Conservation (phyloP, 1,140 invertebrate species). For the Camponotus vicinus region DNA sequence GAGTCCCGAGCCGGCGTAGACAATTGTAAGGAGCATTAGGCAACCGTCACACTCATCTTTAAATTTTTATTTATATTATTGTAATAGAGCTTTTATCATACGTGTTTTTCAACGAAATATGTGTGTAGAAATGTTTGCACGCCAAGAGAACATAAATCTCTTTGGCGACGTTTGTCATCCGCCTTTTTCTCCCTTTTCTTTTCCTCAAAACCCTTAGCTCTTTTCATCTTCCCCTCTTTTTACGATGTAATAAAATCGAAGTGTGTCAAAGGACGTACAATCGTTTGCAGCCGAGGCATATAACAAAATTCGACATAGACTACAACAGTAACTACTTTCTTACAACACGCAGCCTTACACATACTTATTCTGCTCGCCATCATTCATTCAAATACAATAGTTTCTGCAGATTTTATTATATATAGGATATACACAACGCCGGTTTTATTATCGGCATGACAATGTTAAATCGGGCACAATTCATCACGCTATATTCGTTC, state of each 20-base stretch:
- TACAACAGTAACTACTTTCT: slow-evolving; percentile 73
- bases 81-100: slow-evolving; percentile 68
- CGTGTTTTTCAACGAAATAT: slow-evolving; percentile 67
- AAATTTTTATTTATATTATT: slow-evolving; percentile 72
- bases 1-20: slow-evolving; percentile 23
- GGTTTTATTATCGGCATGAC: slow-evolving; percentile 67
- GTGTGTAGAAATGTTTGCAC: neutral
- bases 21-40: slow-evolving; percentile 59
- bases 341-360: slow-evolving; percentile 72
- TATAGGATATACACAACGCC: slow-evolving; percentile 77
- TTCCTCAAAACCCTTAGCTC: neutral
- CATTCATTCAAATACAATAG: slow-evolving; percentile 79
- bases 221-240: neutral
- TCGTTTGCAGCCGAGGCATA: slow-evolving; percentile 55
- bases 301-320: slow-evolving; percentile 77
- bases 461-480: slow-evolving; percentile 32
- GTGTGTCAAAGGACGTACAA: slow-evolving; percentile 48
- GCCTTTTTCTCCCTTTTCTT: neutral
- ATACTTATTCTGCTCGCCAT: slow-evolving; percentile 75
- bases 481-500: slow-evolving; percentile 49
- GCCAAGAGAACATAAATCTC: neutral
- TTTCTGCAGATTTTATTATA: slow-evolving; percentile 81
- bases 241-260: slow-evolving; percentile 54
- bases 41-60: slow-evolving; percentile 69
- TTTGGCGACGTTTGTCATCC: neutral